Evolutionary conservation across 1,140 invertebrate genomes (phyloP).

Genomic region (Diabrotica virgifera): DNA sequence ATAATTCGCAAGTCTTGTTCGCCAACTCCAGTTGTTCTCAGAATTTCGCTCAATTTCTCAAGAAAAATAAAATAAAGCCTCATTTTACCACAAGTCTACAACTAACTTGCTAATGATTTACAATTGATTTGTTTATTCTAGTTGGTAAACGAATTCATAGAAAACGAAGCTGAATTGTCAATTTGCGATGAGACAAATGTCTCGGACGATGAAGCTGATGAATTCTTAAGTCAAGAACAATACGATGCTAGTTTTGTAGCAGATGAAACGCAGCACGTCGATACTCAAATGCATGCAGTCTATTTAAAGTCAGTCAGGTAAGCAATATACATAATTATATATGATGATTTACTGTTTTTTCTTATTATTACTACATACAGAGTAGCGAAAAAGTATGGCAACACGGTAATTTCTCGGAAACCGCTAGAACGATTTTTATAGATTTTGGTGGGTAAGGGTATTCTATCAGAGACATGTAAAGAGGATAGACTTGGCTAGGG

Average conservation of each 20-base stretch:
- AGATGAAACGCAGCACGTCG: conserved; percentile 35
- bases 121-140: conserved; percentile 10
- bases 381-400: too few species aligned
- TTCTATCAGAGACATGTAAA: too few species aligned
- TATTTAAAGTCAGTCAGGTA: conserved; percentile 44
- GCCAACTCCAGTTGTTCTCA: too few species aligned
- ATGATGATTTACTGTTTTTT: conserved; percentile 11
- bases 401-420: too few species aligned
- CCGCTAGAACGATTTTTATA: too few species aligned
- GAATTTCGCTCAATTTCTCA: too few species aligned
- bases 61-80: too few species aligned
- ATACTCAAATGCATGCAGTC: conserved; percentile 38
- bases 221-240: conserved; percentile 28
- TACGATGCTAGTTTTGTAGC: conserved; percentile 44
- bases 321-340: conserved; percentile 5
- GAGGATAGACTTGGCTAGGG: too few species aligned
- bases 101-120: too few species aligned
- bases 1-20: too few species aligned
- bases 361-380: conserved; percentile 1
- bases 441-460: too few species aligned
- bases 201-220: conserved; percentile 37
- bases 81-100: too few species aligned
- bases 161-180: conserved; percentile 39
- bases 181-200: conserved; percentile 29
- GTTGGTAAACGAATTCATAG: conserved; percentile 32